Evolutionary conservation across 2,888 invertebrate genomes (phyloP).

Genomic region (Drosophila planitibia): DNA sequence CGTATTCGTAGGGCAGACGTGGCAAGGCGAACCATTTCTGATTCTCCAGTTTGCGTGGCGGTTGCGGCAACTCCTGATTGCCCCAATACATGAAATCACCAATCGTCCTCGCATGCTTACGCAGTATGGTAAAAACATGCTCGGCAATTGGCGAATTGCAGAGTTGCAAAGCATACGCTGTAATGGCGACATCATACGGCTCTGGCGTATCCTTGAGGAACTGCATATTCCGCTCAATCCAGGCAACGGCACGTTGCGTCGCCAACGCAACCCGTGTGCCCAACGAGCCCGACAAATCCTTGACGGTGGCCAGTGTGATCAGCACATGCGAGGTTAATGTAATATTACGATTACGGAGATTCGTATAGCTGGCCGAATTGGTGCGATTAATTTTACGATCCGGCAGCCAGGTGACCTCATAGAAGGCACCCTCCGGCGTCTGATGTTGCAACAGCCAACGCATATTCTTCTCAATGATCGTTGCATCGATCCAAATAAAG

Average conservation of each 20-base stretch:
- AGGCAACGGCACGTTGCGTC: conserved; percentile 90
- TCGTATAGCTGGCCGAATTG: conserved; percentile 85
- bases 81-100: conserved; percentile 96
- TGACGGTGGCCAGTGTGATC: conserved; percentile 93
- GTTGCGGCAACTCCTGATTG: conserved; percentile 90
- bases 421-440: conserved; percentile 93
- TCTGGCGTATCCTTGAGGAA: conserved; percentile 90
- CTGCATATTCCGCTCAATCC: conserved; percentile 93
- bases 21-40: conserved; percentile 96
- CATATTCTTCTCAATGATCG: conserved; percentile 93
- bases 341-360: conserved; percentile 90
- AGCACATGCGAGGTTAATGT: conserved; percentile 97
- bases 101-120: conserved; percentile 88
- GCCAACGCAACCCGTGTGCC: conserved; percentile 92
- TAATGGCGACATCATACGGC: conserved; percentile 94
- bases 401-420: conserved; percentile 94
- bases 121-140: conserved; percentile 91
- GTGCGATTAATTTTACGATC: conserved; percentile 95
- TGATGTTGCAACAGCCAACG: conserved; percentile 95
- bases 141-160: conserved; percentile 95
- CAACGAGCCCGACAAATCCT: conserved; percentile 91
- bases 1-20: conserved; percentile 94
- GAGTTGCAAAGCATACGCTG: conserved; percentile 94
- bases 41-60: conserved; percentile 94
- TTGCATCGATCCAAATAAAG: conserved; percentile 96